phyloP scores from a whole-genome alignment of 2,888 invertebrate genomes.

The Cheilosia vulpina region DNA sequence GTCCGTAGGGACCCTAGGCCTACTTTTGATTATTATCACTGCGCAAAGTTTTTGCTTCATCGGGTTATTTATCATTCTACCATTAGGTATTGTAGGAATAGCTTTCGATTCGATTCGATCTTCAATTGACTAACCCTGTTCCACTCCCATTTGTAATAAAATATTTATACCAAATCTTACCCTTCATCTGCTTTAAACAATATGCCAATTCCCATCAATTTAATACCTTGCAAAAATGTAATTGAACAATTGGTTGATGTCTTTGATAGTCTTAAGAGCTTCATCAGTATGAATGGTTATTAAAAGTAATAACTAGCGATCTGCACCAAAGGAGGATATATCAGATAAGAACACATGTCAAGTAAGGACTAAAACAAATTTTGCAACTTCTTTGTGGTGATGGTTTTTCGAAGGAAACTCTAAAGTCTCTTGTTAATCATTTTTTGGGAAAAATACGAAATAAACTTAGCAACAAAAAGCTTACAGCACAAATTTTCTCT shows the following conservation, averaged over 20 bases:
- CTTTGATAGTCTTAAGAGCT: constrained; percentile 67
- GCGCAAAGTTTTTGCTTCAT: too few species aligned
- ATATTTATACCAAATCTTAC: not conserved
- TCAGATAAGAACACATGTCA: constrained; percentile 21
- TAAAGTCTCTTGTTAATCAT: not conserved
- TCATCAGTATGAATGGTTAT: constrained; percentile 71
- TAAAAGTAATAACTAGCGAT: constrained; percentile 20
- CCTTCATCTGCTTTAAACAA: not conserved
- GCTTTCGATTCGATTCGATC: too few species aligned
- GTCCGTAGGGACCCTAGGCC: too few species aligned
- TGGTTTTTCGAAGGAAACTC: constrained; percentile 24
- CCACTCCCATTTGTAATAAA: not conserved
- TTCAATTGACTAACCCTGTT: not conserved
- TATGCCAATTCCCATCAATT: not conserved
- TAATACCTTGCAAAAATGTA: constrained; percentile 17
- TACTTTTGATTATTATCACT: too few species aligned
- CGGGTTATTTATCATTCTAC: too few species aligned
- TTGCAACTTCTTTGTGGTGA: constrained; percentile 38
- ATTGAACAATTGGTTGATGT: constrained; percentile 59
- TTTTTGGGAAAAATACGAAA: constrained; percentile 1
- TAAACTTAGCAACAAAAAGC: not conserved
- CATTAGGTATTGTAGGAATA: too few species aligned
- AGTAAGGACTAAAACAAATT: constrained; percentile 48
- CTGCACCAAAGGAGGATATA: constrained; percentile 42
- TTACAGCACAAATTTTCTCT: not conserved